These are phyloP conservation scores for Ommatoiulus sabulosus DNA, from an alignment of 2,888 invertebrate species.

Conservation along the genomic window DNA sequence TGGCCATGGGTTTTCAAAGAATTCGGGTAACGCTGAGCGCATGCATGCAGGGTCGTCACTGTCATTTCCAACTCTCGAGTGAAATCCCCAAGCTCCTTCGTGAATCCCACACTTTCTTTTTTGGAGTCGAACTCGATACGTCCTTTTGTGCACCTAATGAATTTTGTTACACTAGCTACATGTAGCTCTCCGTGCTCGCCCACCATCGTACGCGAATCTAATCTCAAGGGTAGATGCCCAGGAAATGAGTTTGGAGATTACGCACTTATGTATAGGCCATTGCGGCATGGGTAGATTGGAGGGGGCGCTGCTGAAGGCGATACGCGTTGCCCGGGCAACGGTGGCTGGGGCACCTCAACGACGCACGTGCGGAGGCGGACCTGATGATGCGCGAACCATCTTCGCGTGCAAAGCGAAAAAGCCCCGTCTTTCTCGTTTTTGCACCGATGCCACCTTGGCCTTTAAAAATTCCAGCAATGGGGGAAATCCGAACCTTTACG, in stretches of 20 bases:
- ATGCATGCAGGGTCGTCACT: too few species aligned
- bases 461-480: not conserved
- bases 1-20: too few species aligned
- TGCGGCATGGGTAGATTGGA: not conserved
- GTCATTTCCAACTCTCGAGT: not conserved
- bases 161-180: not conserved
- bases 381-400: not conserved
- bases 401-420: not conserved
- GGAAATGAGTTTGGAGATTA: conserved; percentile 38
- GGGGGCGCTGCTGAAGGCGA: not conserved
- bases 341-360: not conserved
- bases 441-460: not conserved
- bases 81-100: not conserved
- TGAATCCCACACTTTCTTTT: not conserved
- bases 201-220: not conserved
- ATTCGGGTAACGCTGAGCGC: too few species aligned
- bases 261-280: conserved; percentile 1
- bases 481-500: not conserved
- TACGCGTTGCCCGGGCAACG: not conserved
- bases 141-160: not conserved
- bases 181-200: not conserved
- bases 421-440: not conserved
- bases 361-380: conserved; percentile 4
- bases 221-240: conserved; percentile 37
- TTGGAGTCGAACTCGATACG: not conserved